Conservation (phyloP, 2,113 vertebrate genomes). For the cat (Felis catus) region DNA sequence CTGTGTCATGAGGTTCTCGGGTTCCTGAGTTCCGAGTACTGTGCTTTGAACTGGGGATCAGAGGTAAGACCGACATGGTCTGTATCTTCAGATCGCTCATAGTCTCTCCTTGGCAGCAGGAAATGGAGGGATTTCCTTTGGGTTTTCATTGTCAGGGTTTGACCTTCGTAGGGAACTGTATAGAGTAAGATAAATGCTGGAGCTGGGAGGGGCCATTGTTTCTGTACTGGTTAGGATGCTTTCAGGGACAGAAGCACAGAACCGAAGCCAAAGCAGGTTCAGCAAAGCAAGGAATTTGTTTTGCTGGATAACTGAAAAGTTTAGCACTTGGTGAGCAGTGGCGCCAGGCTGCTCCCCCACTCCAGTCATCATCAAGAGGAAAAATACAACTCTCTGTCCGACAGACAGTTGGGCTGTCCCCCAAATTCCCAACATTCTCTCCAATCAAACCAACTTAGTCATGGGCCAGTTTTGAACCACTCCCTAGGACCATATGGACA, state of each 20-base stretch:
- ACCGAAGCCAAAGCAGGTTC: neutral
- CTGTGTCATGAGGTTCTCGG: neutral
- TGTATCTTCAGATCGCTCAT: neutral
- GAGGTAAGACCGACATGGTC: neutral
- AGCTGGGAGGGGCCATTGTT: neutral
- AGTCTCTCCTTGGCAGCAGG: neutral
- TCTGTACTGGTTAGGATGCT: neutral
- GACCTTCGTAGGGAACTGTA: neutral
- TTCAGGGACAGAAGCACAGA: neutral
- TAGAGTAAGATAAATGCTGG: neutral
- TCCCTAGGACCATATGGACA: accelerated
- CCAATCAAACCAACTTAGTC: neutral
- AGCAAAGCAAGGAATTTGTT: neutral
- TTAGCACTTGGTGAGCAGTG: neutral
- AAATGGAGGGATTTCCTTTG: neutral
- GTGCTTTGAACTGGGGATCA: neutral
- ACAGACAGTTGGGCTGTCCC: neutral
- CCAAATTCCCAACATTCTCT: neutral
- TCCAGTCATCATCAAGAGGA: neutral
- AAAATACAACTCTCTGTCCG: neutral
- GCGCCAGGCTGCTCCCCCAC: neutral
- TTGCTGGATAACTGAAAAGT: neutral
- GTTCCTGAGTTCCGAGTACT: neutral
- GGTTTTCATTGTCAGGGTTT: neutral
- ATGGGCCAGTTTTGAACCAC: too few relatives aligned